Conservation (phyloP, 1,140 invertebrate species). For the Drosophila bipectinata region DNA sequence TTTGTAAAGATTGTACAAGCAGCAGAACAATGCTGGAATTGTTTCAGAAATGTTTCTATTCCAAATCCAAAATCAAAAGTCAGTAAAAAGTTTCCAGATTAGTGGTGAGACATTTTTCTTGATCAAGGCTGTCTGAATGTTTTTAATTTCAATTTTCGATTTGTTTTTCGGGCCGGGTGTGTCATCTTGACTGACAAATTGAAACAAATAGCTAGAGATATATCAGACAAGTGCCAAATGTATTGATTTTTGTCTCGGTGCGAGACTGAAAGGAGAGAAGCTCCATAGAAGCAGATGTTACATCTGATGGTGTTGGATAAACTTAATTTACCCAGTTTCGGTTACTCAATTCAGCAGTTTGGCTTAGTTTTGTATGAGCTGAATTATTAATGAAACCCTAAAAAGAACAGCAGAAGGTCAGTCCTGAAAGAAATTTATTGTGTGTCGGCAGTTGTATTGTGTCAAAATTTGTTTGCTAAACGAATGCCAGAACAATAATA, state of each 20-base stretch:
- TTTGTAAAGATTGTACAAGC: conserved; percentile 20
- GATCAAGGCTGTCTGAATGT: conserved; percentile 44
- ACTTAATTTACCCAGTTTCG: conserved; percentile 68
- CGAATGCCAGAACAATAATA: conserved; percentile 68
- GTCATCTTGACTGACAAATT: conserved; percentile 67
- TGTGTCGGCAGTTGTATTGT: conserved; percentile 37
- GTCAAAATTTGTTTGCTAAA: conserved; percentile 56
- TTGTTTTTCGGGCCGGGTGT: conserved; percentile 27
- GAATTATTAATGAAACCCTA: conserved; percentile 60
- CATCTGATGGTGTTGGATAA: conserved; percentile 13
- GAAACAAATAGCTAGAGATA: conserved; percentile 62
- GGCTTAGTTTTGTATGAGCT: conserved; percentile 38
- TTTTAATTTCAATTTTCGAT: conserved; percentile 67
- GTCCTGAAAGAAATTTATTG: conserved; percentile 48
- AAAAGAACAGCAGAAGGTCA: conserved; percentile 16
- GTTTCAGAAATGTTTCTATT: conserved; percentile 4
- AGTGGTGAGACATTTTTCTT: conserved; percentile 45
- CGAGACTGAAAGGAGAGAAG: not conserved
- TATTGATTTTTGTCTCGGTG: conserved; percentile 34
- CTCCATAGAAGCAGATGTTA: conserved; percentile 27
- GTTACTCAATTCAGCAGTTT: conserved; percentile 55
- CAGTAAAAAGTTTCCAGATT: conserved; percentile 3
- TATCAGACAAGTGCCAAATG: conserved; percentile 39
- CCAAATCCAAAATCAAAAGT: conserved; percentile 3
- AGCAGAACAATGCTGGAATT: conserved; percentile 12